phyloP scores from a whole-genome alignment of 1,140 invertebrate genomes.

The Notospermus geniculatus region DNA sequence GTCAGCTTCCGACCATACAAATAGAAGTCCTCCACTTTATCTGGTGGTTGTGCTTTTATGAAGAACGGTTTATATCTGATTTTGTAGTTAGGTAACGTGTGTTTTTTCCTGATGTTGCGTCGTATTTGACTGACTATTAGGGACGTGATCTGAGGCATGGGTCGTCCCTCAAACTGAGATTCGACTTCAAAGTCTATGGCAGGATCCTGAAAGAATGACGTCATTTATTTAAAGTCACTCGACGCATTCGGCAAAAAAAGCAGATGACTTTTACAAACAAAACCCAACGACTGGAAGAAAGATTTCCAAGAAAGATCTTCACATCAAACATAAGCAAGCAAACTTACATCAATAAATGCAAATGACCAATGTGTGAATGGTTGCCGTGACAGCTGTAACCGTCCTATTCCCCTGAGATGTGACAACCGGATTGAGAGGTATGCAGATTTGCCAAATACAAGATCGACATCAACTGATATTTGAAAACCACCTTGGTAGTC shows the following conservation, averaged over 20 bases:
- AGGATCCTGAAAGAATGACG: constrained; percentile 66
- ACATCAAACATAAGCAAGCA: too few species aligned
- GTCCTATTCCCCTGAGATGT: constrained; percentile 75
- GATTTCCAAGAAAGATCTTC: too few species aligned
- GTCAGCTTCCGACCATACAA: constrained; percentile 60
- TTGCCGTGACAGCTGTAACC: constrained; percentile 80
- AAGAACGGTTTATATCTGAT: constrained; percentile 87
- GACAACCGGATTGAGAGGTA: constrained; percentile 88
- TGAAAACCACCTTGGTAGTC: constrained; percentile 90
- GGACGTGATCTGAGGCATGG: constrained; percentile 83
- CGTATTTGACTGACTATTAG: constrained; percentile 84
- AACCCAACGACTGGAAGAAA: too few species aligned
- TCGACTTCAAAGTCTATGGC: constrained; percentile 81
- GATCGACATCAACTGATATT: constrained; percentile 84
- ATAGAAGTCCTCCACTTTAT: constrained; percentile 34
- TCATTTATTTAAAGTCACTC: too few species aligned
- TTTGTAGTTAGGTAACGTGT: constrained; percentile 92
- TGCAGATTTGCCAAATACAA: constrained; percentile 84
- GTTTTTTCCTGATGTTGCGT: constrained; percentile 80
- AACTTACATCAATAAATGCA: constrained; percentile 71
- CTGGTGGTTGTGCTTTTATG: constrained; percentile 53
- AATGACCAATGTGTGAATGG: constrained; percentile 95
- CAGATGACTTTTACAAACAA: too few species aligned
- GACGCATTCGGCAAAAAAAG: too few species aligned
- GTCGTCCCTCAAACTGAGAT: constrained; percentile 86